Percentiles rank a stretch among this genome's conserved stretches.
Conservation (phyloP, 2,888 invertebrate species). For the Phyllotreta striolata region DNA sequence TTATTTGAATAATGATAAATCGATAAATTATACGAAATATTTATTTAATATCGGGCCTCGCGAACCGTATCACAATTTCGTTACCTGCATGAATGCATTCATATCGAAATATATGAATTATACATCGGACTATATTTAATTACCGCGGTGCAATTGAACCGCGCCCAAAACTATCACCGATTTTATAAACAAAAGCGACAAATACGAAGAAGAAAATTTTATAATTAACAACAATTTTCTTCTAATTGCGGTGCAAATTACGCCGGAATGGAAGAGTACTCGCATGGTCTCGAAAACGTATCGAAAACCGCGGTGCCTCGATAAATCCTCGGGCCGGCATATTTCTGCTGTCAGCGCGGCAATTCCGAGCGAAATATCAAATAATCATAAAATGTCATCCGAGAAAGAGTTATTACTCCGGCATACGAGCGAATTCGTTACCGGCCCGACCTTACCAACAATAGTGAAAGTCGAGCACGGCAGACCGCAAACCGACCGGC, state of each 20-base stretch:
- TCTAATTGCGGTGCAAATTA: too few species aligned
- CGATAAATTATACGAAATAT: constrained; percentile 16
- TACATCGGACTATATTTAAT: not conserved
- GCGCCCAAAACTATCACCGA: too few species aligned
- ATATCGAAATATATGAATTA: not conserved
- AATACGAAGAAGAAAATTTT: too few species aligned
- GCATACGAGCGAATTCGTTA: constrained; percentile 49
- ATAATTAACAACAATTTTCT: too few species aligned
- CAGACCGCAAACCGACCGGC: constrained; percentile 42
- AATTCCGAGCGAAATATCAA: constrained; percentile 43
- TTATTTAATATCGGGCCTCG: constrained; percentile 3
- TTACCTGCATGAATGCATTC: constrained; percentile 2
- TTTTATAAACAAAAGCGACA: too few species aligned
- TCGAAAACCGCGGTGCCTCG: constrained; percentile 19
- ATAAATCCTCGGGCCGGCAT: constrained; percentile 32
- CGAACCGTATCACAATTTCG: constrained; percentile 3
- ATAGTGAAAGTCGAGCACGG: constrained; percentile 54
- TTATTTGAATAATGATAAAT: constrained; percentile 19
- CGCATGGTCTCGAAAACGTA: constrained; percentile 20
- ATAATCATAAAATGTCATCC: constrained; percentile 46
- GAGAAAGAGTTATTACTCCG: constrained; percentile 44
- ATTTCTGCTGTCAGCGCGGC: constrained; percentile 36
- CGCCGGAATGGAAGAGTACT: too few species aligned
- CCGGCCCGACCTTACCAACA: constrained; percentile 44
- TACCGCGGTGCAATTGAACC: not conserved